Base-by-base conservation (phyloP, 2,888 invertebrate species). In the Perizoma flavofasciatum region DNA sequence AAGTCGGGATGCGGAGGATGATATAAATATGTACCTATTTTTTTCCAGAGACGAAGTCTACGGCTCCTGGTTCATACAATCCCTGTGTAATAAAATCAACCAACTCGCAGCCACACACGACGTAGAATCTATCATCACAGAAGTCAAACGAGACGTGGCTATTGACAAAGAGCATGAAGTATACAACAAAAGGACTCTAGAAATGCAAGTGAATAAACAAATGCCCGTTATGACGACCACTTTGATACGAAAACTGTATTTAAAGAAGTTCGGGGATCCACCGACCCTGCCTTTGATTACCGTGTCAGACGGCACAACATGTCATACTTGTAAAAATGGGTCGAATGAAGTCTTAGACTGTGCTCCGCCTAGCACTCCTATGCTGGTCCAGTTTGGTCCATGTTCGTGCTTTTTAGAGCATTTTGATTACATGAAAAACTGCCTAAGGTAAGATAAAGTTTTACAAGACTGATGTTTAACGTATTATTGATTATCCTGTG, bases 21-120 rank as follows among this genome's bases (percentile, higher is more conserved):
- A 22, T 22, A 2, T 1, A 22, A 22, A 22, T 22, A 22, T 22
- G 22, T 22, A 22, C 22, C 22, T 22, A 2, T 22, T 46, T 35
- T 10, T 51, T 64, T 64, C 39, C 59, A 66, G 68, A 37, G 47
- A 70, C 53, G 66, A 65, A 52, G 22, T 55, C 0, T n/a, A 72
- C 43, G 89, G 89, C 5, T 79, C 88, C 2, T 90, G 89, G 90
- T 84, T 89, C 61, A 83, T 90, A 8, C 90, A 89, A 53, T 77
- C 83, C 0, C 70, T 90, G 0, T 90, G 89, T 67, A 69, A 66
- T 6, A 83, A 86, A 63, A 86, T 90, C 32, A 68, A 79, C 5
- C 55, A 75, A 11, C 63, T 83, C 4, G 73, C 85, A 0, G 39
- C 68, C 0, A 73, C 71, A 0, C 67, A 75, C 0, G 89, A 90